phyloP scores from a whole-genome alignment of 2,797 vertebrate genomes.

The Sebastes taczanowskii region DNA sequence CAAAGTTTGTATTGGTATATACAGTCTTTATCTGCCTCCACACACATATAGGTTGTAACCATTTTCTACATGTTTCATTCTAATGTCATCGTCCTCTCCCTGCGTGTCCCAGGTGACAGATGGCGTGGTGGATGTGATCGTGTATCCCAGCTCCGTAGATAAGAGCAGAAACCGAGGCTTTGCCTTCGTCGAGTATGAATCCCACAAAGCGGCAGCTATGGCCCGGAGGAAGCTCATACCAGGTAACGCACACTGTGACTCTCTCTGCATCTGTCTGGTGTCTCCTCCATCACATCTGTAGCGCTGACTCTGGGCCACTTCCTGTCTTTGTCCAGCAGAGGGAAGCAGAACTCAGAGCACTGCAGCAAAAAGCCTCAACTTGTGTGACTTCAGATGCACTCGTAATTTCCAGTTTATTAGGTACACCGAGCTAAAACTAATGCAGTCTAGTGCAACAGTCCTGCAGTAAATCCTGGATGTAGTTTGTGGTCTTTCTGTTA shows the following conservation, averaged over 20 bases:
- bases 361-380: not conserved
- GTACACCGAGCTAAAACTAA: too few species aligned
- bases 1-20: too few species aligned
- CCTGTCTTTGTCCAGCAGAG: constrained; percentile 44
- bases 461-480: too few species aligned
- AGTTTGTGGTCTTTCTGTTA: too few species aligned
- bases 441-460: too few species aligned
- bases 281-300: not conserved
- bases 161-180: constrained; percentile 93
- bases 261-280: not conserved
- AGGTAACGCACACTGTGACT: constrained; percentile 73
- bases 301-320: not conserved
- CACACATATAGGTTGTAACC: too few species aligned
- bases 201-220: constrained; percentile 96
- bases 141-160: constrained; percentile 87
- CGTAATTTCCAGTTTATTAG: too few species aligned
- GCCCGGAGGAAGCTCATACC: constrained; percentile 91
- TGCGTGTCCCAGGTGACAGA: constrained; percentile 84
- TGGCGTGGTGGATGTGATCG: constrained; percentile 93
- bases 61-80: not conserved
- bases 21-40: not conserved
- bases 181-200: constrained; percentile 94
- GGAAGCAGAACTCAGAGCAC: constrained; percentile 5
- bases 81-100: not conserved
- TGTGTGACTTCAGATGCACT: too few species aligned